Percentiles rank a stretch among this genome's conserved stretches.
Conservation (phyloP, 2,113 vertebrate genomes). For the Lutjanus erythropterus region DNA sequence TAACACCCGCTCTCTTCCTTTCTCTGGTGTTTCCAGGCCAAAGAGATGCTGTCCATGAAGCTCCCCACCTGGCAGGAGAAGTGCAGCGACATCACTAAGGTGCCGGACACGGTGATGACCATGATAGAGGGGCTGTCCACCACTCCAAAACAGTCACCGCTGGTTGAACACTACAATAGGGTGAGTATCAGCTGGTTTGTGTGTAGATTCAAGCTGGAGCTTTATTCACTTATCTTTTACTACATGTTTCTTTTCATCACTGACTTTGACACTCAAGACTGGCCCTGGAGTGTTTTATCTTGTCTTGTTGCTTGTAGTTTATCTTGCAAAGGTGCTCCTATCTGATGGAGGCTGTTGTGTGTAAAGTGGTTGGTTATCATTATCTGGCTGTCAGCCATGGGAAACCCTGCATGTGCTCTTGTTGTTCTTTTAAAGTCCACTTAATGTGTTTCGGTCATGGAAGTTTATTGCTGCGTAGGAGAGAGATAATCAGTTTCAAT, state of each 20-base stretch:
- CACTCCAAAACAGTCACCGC: slow-evolving; percentile 88
- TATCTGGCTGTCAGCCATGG: slow-evolving; percentile 19
- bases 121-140: slow-evolving; percentile 91
- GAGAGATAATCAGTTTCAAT: neutral
- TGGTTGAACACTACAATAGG: slow-evolving; percentile 82
- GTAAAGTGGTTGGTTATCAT: slow-evolving; percentile 7
- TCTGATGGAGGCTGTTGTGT: slow-evolving; percentile 14
- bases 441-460: neutral
- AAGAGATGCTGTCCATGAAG: slow-evolving; percentile 88
- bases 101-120: slow-evolving; percentile 89
- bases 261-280: neutral
- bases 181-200: slow-evolving; percentile 75
- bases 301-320: slow-evolving; percentile 23
- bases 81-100: slow-evolving; percentile 91
- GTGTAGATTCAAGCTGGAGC: neutral
- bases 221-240: neutral
- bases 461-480: slow-evolving; percentile 25
- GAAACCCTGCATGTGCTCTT: slow-evolving; percentile 17
- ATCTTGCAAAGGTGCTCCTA: slow-evolving; percentile 20
- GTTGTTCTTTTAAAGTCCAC: slow-evolving; percentile 34
- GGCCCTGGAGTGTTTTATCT: slow-evolving; percentile 10
- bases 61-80: slow-evolving; percentile 93
- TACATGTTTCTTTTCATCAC: neutral
- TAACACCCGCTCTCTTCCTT: neutral
- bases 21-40: slow-evolving; percentile 84